Evolutionary conservation across 2,797 vertebrate genomes (phyloP), one percentile per base, ranked within the genome.

Genomic region (Labeo calbasu): DNA sequence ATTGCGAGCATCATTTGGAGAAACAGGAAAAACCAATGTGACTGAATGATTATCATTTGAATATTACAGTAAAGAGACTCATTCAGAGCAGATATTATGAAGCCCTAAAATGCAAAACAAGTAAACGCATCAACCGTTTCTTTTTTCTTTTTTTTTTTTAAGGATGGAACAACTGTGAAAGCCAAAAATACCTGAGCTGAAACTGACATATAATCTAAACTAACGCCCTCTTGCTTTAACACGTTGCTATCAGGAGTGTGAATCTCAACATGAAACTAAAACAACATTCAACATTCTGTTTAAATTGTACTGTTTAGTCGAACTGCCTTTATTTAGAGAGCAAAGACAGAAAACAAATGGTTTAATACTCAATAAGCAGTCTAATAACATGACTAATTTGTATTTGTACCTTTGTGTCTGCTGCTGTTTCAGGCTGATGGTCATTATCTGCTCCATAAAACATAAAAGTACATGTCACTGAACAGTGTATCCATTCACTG

Each of bases 91-190:
- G 19, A 63, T 21, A 36, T 25, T 43, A 25, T 51, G 8, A 36
- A 23, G 21, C 57, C 25, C 25, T 13, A 40, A 51, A 82, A 81
- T 81, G 69, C 69, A 81, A 81, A 81, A 72, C 69, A 72, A 72
- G 40, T 11, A 32, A 81, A 46, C 51, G 13, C 36, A 43, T 36
- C n/a, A 23, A 43, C 28, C 1, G 14, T 32, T 61, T 61, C 1
- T 2, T 53, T 28, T 36, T 55, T 46, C n/a, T 5, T 1, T 63
- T 36, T 19, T 50, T 51, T 6, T n/a, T n/a, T n/a, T n/a, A n/a
- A 2, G 32, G 40, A 21, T 0, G 43, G 19, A 81, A 50, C 59
- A 61, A 25, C 12, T 61, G 25, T 59, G n/a, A 13, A 61, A 61
- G 59, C 53, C 6, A 48, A 32, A 25, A 71, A 71, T 17, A n/a